Base-by-base conservation (phyloP, 1,140 invertebrate genomes). In the Periplaneta americana region DNA sequence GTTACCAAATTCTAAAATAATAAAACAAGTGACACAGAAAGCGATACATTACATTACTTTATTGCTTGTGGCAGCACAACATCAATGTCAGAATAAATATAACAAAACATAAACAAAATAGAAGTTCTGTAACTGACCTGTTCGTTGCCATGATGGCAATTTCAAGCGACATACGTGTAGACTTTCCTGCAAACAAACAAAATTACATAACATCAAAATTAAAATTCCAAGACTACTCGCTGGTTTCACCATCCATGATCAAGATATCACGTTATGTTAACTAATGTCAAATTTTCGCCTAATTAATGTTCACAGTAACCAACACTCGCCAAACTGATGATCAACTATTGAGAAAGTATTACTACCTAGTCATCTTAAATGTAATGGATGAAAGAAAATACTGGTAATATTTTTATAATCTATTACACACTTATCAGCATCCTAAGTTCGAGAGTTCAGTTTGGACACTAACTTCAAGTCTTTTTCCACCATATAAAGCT, bases 121-220 rank as follows among this genome's bases (percentile, higher is more conserved):
- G 13, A 9, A 28, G 17, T 15, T 75, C 10, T 33, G n/a, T 39
- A 28, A 57, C 31, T 81, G 31, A 77, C 75, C 74, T 81, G 75
- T 34, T 37, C 28, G 39, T 22, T 78, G 36, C 18, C 37, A 31
- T 80, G 37, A 31, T 74, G n/a, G 57, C 32, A 82, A 75, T 79
- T 81, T 93, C 94, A 97, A 90, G 96, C 96, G 88, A 97, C 95
- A 89, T 97, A 97, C 84, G 95, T 96, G 90, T 97, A 97, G 84
- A 97, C 92, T 93, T 97, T 97, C 88, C 96, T 95, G 88, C 80
- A 89, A 91, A 84, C 77, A 83, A 81, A 87, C 85, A 84, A 83
- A 79, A n/a, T 76, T 76, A 34, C 34, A 76, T 8, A 34, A 33
- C 22, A 35, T 11, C 8, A n/a, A n/a, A n/a, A n/a, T n/a, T n/a